Conservation (phyloP, 2,113 vertebrate species). For the Uria aalge region DNA sequence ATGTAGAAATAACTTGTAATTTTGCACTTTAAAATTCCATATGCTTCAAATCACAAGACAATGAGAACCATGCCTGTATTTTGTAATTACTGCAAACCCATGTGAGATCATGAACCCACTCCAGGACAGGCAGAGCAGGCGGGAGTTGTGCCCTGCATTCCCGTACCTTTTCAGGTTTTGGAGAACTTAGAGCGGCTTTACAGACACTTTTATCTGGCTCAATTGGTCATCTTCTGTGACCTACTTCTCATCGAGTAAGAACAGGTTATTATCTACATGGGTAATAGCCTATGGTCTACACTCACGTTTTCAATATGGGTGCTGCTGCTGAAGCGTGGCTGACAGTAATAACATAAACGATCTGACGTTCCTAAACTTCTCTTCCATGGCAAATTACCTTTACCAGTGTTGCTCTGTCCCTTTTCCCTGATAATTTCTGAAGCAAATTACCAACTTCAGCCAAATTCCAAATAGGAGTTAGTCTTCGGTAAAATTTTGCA, state of each 20-base stretch:
- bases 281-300: background rate
- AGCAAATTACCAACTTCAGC: background rate
- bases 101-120: fast-evolving
- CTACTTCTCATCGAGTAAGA: background rate
- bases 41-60: background rate
- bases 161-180: background rate
- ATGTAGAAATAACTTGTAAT: background rate
- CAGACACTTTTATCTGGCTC: background rate
- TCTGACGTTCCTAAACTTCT: background rate
- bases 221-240: background rate
- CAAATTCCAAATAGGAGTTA: background rate
- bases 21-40: background rate
- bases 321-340: background rate
- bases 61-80: fast-evolving
- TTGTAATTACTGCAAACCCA: background rate
- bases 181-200: background rate
- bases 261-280: fast-evolving
- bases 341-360: background rate
- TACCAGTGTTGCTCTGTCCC: background rate
- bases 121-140: background rate
- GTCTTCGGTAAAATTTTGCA: background rate
- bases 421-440: background rate
- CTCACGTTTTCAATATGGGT: background rate
- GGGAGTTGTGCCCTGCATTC: fast-evolving
- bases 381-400: background rate